These are phyloP conservation scores for Uloborus plumipes DNA, from an alignment of 2,888 invertebrate genomes.

Conservation along the genomic window DNA sequence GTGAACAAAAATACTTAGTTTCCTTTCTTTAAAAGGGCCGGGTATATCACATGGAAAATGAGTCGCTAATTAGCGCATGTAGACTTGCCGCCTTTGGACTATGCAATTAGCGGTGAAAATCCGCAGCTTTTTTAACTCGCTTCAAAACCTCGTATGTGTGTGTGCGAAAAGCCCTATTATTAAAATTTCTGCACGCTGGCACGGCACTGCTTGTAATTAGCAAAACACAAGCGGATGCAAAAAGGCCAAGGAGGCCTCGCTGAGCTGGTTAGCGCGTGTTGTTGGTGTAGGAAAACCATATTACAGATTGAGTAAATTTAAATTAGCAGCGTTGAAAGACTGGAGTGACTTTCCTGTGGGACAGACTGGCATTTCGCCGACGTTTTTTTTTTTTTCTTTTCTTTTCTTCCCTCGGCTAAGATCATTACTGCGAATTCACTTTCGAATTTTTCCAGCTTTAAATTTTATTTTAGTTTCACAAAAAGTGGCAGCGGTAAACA, in stretches of 20 bases:
- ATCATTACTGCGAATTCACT: too few species aligned
- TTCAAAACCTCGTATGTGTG: not conserved
- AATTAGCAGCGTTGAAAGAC: not conserved
- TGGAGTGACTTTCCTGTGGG: conserved; percentile 1
- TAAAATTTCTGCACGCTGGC: not conserved
- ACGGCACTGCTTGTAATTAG: conserved; percentile 1
- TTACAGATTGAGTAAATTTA: conserved; percentile 1
- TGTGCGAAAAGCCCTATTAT: not conserved
- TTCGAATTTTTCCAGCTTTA: too few species aligned
- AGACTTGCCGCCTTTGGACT: conserved; percentile 19
- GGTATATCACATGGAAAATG: conserved; percentile 33
- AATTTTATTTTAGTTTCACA: too few species aligned
- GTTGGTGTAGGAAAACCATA: conserved; percentile 1
- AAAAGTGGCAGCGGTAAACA: too few species aligned
- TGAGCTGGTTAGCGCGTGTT: not conserved
- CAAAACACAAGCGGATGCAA: conserved; percentile 2
- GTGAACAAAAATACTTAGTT: conserved; percentile 36
- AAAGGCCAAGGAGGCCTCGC: not conserved
- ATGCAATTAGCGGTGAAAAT: conserved; percentile 47
- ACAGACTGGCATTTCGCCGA: not conserved
- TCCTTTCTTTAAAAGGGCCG: conserved; percentile 31
- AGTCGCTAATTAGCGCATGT: conserved; percentile 33
- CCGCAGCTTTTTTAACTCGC: conserved; percentile 3
- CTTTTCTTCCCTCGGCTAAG: too few species aligned
- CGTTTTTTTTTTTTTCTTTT: too few species aligned